These are phyloP conservation scores for Batillaria attramentaria DNA, from an alignment of 1,140 invertebrate species.

Conservation along the genomic window DNA sequence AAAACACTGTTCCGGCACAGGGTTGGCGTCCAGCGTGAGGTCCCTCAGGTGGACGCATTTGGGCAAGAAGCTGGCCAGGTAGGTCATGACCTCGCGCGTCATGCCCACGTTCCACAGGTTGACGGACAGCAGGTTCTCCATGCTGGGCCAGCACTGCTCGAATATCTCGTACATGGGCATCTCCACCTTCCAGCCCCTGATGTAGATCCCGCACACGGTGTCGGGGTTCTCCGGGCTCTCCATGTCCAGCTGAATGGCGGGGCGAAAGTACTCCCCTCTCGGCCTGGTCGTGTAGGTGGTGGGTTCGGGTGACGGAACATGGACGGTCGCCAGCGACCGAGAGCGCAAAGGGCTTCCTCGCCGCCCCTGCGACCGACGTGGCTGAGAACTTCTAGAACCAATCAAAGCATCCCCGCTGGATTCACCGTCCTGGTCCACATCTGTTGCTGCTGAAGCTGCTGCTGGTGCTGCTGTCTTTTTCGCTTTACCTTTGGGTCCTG, in stretches of 20 bases:
- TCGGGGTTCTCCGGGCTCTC: background rate
- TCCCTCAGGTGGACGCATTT: background rate
- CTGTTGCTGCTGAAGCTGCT: no score
- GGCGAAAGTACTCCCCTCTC: no score
- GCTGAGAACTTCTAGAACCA: no score
- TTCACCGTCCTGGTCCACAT: no score
- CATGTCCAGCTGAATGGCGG: background rate
- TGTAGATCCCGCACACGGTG: background rate
- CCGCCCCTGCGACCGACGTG: no score
- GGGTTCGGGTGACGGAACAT: no score
- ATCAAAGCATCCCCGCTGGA: no score
- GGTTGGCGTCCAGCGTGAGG: slow-evolving; percentile 8
- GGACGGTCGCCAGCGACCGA: no score
- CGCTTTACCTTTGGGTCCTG: no score
- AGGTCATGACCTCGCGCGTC: background rate
- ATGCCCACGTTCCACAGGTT: background rate
- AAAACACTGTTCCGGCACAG: background rate
- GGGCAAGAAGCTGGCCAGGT: background rate
- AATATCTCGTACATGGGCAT: background rate
- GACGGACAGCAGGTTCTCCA: background rate
- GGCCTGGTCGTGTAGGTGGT: no score
- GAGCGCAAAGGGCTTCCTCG: no score
- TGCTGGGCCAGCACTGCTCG: background rate
- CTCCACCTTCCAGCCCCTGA: slow-evolving; percentile 18
- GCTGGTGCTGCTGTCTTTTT: no score